Percentiles rank a stretch among this genome's conserved stretches.
Evolutionary conservation across 2,113 vertebrate genomes (phyloP).

Genomic region (Thunnus thynnus): DNA sequence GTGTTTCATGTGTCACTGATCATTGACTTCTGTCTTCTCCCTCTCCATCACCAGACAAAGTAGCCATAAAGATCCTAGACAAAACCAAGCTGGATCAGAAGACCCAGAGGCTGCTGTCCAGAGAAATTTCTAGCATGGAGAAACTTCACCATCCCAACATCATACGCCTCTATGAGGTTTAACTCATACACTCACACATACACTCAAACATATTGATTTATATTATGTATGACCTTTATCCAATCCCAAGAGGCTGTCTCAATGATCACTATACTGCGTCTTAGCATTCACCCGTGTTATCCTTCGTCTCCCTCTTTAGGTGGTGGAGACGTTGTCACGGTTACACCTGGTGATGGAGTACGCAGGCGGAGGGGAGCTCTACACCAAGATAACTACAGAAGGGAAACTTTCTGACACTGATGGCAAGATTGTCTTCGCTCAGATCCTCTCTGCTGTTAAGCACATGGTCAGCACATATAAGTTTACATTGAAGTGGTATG

Average conservation of each 20-base stretch:
- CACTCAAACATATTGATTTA: not conserved
- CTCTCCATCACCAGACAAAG: conserved; percentile 89
- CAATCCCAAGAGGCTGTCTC: not conserved
- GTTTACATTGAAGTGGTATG: not conserved
- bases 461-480: conserved; percentile 91
- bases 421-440: conserved; percentile 93
- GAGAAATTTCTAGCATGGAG: conserved; percentile 99
- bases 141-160: conserved; percentile 96
- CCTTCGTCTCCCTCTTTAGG: conserved; percentile 63
- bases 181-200: not conserved
- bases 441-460: conserved; percentile 96
- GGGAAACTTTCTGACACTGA: conserved; percentile 93
- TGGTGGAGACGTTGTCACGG: conserved; percentile 96
- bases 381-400: conserved; percentile 93
- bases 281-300: not conserved
- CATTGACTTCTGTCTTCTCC: not conserved
- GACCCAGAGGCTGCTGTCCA: conserved; percentile 93
- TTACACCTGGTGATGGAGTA: conserved; percentile 98
- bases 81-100: conserved; percentile 97
- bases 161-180: conserved; percentile 94
- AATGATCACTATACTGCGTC: not conserved
- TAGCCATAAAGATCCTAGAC: conserved; percentile 98
- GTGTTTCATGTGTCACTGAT: not conserved
- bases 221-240: not conserved
- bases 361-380: conserved; percentile 95